Base-by-base conservation (phyloP, 2,888 invertebrate genomes). In the Nezara viridula region DNA sequence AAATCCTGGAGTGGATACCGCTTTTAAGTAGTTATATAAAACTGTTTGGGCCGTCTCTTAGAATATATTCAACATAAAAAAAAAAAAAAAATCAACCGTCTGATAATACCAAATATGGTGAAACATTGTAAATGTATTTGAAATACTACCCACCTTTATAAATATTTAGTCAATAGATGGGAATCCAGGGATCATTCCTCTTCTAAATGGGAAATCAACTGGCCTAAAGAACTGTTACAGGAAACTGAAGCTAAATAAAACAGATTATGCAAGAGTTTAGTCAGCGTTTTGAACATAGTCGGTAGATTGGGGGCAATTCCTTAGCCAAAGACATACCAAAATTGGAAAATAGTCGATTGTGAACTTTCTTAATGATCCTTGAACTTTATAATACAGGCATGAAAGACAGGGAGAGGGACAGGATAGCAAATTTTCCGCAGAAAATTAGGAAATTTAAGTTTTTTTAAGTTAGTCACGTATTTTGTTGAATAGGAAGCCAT, bases 241-340 rank as follows among this genome's bases (percentile, higher is more conserved):
- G 66, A 66, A 66, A 66, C 66, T 66, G 19, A 19, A 66, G 66
- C 66, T 66, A 66, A 66, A 66, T 6, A 66, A 66, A 66, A 66
- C 32, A 66, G 66, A 60, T 66, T 66, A 32, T 19, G 27, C 66
- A 66, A 66, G 66, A 19, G 66, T 66, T 19, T 66, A 19, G 66
- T 66, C 66, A 66, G 66, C 66, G 14, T 32, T 66, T 66, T 66
- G 32, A 32, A 16, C 32, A 16, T 66, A 9, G 66, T 66, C 6
- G 16, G 32, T 19, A 66, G 32, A 66, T 66, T 66, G 66, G 66
- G 66, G 66, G 66, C 66, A 66, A 66, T 66, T 37, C 66, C 66
- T 6, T 66, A 14, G 32, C 16, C 6, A 32, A 19, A 32, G 32
- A 6, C 27, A 32, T 0, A 32, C 66, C 32, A 32, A 32, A 66